These are phyloP conservation scores for Xenopus tropicalis DNA, from an alignment of 2,113 vertebrate species.

Conservation along the genomic window DNA sequence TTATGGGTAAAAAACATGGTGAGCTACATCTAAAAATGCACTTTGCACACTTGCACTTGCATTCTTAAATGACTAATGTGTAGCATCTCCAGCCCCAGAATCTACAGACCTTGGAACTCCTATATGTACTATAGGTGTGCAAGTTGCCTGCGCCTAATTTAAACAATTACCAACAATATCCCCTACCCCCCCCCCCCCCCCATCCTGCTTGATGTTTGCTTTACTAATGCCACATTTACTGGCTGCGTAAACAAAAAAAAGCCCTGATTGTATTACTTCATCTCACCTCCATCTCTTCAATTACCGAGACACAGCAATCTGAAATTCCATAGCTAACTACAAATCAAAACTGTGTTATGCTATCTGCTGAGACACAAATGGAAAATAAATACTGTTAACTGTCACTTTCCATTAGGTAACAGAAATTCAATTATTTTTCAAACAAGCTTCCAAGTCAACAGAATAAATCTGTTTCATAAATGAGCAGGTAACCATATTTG, in stretches of 20 bases:
- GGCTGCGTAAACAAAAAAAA: slow-evolving; percentile 60
- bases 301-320: slow-evolving; percentile 74
- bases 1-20: no score
- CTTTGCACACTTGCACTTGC: no score
- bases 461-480: slow-evolving; percentile 95
- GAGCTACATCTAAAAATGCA: no score
- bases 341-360: slow-evolving; percentile 84
- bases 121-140: no score
- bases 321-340: slow-evolving; percentile 79
- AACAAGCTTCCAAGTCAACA: slow-evolving; percentile 93
- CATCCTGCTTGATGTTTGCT: slow-evolving; percentile 58
- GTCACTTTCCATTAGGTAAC: slow-evolving; percentile 92
- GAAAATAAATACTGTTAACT: slow-evolving; percentile 87
- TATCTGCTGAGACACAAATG: slow-evolving; percentile 83
- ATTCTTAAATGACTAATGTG: no score
- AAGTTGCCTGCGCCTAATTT: no score
- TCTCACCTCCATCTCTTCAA: slow-evolving; percentile 70
- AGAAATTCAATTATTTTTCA: slow-evolving; percentile 98
- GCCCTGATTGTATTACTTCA: slow-evolving; percentile 66
- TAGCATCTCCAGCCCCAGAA: no score
- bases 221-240: slow-evolving; percentile 65
- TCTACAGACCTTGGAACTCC: no score
- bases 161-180: slow-evolving; percentile 59
- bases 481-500: slow-evolving; percentile 93
- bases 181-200: no score